Conservation (phyloP, 2,797 vertebrate genomes). For the Malacoraja senta region DNA sequence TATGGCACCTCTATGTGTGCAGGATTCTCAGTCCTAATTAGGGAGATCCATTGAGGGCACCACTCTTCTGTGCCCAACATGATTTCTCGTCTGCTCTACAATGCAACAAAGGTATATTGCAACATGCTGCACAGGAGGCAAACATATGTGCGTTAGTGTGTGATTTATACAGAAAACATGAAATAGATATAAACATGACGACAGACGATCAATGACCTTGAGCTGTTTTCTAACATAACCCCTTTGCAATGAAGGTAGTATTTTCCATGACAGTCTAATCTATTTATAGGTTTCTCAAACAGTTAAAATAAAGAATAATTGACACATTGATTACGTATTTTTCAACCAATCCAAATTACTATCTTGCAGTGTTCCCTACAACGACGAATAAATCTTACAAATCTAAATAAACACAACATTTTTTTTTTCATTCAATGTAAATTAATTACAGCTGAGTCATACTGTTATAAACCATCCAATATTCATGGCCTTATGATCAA, state of each 20-base stretch:
- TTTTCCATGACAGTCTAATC: background rate
- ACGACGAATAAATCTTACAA: background rate
- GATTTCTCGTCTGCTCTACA: background rate
- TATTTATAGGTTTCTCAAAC: background rate
- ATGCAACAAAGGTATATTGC: background rate
- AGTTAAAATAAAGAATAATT: background rate
- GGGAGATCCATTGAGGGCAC: background rate
- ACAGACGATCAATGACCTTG: background rate
- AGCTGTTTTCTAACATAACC: background rate
- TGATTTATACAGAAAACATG: background rate
- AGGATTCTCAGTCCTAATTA: background rate
- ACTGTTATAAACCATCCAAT: background rate
- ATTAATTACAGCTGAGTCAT: background rate
- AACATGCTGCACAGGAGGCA: background rate
- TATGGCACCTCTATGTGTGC: background rate
- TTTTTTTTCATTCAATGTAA: background rate
- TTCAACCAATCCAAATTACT: background rate
- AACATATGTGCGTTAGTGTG: background rate
- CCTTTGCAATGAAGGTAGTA: background rate
- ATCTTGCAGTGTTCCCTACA: background rate
- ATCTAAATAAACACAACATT: background rate
- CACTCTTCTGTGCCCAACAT: background rate
- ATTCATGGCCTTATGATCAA: background rate
- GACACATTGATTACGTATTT: background rate
- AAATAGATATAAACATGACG: background rate